Evolutionary conservation across 2,797 vertebrate species (phyloP).

Genomic region (Onychomys leucogaster): DNA sequence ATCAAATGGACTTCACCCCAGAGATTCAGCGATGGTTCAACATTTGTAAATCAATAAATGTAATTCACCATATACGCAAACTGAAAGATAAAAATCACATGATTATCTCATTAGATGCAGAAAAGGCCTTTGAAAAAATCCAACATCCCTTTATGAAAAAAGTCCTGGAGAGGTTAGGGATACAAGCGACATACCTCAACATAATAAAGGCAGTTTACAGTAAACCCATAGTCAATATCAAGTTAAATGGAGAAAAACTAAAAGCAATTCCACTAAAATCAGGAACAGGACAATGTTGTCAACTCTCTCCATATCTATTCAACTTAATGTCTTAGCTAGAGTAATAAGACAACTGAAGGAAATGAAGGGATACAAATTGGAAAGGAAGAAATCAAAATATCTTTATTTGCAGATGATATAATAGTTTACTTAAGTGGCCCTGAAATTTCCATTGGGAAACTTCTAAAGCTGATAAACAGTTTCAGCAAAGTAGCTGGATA

Average conservation of each 20-base stretch:
- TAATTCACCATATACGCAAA: neutral
- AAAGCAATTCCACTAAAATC: neutral
- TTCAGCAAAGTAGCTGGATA: neutral
- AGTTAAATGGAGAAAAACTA: neutral
- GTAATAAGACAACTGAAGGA: neutral
- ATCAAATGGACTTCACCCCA: neutral
- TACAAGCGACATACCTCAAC: no score
- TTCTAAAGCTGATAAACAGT: neutral
- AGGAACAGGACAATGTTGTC: neutral
- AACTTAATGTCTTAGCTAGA: neutral
- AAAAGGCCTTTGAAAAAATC: no score
- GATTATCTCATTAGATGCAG: neutral
- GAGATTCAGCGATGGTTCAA: neutral
- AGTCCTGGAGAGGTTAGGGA: no score
- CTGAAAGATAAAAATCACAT: neutral
- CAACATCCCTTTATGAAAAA: no score
- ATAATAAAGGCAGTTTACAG: no score
- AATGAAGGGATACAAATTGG: neutral
- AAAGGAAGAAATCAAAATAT: neutral
- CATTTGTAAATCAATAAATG: neutral
- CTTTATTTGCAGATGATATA: neutral
- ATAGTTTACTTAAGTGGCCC: neutral
- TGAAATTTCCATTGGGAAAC: neutral
- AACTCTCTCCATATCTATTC: neutral
- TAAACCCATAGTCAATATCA: no score